Percentiles rank a stretch among this genome's conserved stretches.
These are phyloP conservation scores for Lochmaea crataegi DNA, from an alignment of 2,888 invertebrate genomes.

Conservation along the genomic window DNA sequence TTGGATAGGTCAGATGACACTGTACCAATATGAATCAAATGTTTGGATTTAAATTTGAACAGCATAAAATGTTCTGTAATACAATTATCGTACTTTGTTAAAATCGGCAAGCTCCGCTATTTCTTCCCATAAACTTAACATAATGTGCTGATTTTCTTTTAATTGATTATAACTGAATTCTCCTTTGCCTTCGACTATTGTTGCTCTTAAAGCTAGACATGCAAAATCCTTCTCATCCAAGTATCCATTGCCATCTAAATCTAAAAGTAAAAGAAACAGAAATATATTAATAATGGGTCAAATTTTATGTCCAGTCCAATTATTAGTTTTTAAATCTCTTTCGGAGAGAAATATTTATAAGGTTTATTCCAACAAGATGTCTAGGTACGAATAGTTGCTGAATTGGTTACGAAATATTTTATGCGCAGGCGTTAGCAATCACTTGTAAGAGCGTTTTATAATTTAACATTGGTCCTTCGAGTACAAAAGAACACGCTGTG, in stretches of 20 bases:
- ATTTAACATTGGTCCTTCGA: no score
- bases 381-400: no score
- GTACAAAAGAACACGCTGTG: no score
- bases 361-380: no score
- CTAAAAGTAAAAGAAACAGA: constrained; percentile 64
- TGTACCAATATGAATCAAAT: not conserved
- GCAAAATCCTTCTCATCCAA: constrained; percentile 86
- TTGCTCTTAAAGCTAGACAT: constrained; percentile 83
- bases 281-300: not conserved
- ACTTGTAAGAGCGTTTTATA: no score
- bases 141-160: constrained; percentile 84
- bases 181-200: constrained; percentile 85
- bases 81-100: constrained; percentile 74
- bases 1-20: not conserved
- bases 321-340: not conserved
- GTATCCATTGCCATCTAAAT: constrained; percentile 87
- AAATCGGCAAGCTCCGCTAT: constrained; percentile 87
- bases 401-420: no score
- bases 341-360: not conserved
- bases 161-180: constrained; percentile 78
- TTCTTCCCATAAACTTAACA: constrained; percentile 88
- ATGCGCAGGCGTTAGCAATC: no score
- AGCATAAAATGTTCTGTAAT: constrained; percentile 11
- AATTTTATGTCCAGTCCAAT: constrained; percentile 24
- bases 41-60: not conserved